phyloP scores from a whole-genome alignment of 2,113 vertebrate species.

The Ceratotherium simum region DNA sequence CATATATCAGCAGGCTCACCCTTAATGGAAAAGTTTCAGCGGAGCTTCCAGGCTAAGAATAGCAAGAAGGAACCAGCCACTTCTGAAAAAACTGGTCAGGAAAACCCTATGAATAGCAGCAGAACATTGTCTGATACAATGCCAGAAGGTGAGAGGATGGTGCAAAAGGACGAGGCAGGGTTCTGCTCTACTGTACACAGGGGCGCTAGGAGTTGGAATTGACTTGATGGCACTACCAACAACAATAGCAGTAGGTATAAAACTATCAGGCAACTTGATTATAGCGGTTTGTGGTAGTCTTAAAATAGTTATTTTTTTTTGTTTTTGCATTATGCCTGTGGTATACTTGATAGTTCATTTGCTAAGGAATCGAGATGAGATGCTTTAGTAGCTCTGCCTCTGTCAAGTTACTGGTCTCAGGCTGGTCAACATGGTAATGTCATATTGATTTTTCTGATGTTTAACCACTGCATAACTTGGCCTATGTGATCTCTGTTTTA shows the following conservation, averaged over 20 bases:
- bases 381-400: not conserved
- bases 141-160: no score
- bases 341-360: not conserved
- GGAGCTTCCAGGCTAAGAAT: no score
- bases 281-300: not conserved
- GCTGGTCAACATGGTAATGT: not conserved
- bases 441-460: not conserved
- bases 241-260: not conserved
- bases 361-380: not conserved
- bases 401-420: not conserved
- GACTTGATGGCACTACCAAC: no score
- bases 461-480: not conserved
- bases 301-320: conserved; percentile 31
- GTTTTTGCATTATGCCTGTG: not conserved
- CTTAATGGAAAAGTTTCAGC: no score
- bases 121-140: no score
- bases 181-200: no score
- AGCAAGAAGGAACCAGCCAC: no score
- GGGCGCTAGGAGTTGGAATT: no score
- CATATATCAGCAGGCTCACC: no score
- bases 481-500: not conserved
- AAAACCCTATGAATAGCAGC: no score
- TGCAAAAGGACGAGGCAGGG: no score
- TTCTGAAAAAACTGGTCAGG: no score
- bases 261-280: not conserved